A percentile compares a stretch with the other conserved stretches of the same genome.
These are phyloP conservation scores for Melanotus villosus DNA, from an alignment of 2,888 invertebrate genomes.

Conservation along the genomic window DNA sequence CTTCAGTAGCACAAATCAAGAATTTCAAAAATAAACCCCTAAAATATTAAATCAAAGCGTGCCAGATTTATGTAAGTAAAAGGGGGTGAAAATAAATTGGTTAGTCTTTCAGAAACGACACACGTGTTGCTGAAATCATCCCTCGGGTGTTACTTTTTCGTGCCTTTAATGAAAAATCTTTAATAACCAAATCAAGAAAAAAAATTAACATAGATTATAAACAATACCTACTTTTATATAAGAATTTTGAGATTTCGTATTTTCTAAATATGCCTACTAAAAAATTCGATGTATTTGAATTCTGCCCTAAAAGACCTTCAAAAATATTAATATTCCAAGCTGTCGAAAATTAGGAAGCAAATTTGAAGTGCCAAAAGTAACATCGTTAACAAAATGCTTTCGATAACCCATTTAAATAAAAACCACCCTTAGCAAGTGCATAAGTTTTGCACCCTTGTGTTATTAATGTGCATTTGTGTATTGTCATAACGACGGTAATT, in stretches of 20 bases:
- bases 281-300: no score
- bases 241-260: no score
- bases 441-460: conserved; percentile 43
- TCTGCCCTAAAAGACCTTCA: no score
- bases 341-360: no score
- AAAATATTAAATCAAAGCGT: conserved; percentile 3
- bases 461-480: conserved; percentile 53
- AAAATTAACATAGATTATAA: no score
- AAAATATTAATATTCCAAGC: no score
- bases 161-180: neutral
- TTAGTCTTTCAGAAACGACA: conserved; percentile 32
- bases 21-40: neutral
- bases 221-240: no score
- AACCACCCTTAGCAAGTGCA: conserved; percentile 33
- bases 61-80: conserved; percentile 24
- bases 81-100: conserved; percentile 34
- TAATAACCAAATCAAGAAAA: no score
- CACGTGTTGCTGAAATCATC: conserved; percentile 23
- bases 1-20: neutral
- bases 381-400: conserved; percentile 26
- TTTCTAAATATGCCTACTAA: no score
- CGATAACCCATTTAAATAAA: conserved; percentile 35
- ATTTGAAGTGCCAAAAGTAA: neutral
- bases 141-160: neutral
- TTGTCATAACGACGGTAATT: conserved; percentile 56